These are phyloP conservation scores for Zaprionus capensis DNA, from an alignment of 1,140 invertebrate genomes.

Conservation along the genomic window DNA sequence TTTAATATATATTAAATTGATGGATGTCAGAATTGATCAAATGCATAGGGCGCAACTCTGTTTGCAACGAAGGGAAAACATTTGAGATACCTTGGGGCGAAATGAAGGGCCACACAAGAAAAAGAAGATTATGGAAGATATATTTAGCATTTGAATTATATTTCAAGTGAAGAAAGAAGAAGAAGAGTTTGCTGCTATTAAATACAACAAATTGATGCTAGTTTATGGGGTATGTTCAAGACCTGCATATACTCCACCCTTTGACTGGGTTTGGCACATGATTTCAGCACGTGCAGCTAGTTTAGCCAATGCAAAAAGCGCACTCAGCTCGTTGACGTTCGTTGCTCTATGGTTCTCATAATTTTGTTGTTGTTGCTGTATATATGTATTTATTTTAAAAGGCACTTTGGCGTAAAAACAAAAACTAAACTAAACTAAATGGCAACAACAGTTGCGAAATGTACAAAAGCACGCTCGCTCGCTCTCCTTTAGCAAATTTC, in stretches of 20 bases:
- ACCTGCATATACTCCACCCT: not conserved
- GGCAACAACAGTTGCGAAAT: constrained; percentile 67
- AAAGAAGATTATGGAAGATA: too few relatives aligned
- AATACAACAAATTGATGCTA: not conserved
- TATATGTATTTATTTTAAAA: constrained; percentile 50
- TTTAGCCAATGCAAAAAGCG: constrained; percentile 7
- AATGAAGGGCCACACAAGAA: too few relatives aligned
- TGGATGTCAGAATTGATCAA: too few relatives aligned
- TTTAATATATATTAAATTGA: too few relatives aligned
- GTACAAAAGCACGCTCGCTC: constrained; percentile 10
- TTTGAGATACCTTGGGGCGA: too few relatives aligned
- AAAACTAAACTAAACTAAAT: constrained; percentile 57
- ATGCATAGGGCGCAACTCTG: too few relatives aligned
- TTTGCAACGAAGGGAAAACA: too few relatives aligned
- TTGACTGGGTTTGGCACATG: constrained; percentile 19
- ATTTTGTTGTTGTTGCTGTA: constrained; percentile 18
- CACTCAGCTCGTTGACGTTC: constrained; percentile 30
- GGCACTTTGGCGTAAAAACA: constrained; percentile 53
- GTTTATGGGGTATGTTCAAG: not conserved
- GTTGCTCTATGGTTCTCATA: constrained; percentile 34
- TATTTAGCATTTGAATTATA: too few relatives aligned
- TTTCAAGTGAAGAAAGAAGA: too few relatives aligned
- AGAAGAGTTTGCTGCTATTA: too few relatives aligned
- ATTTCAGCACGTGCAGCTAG: constrained; percentile 21
- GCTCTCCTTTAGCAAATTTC: constrained; percentile 24